phyloP scores from a whole-genome alignment of 2,113 vertebrate species.

The Eleginops maclovinus region DNA sequence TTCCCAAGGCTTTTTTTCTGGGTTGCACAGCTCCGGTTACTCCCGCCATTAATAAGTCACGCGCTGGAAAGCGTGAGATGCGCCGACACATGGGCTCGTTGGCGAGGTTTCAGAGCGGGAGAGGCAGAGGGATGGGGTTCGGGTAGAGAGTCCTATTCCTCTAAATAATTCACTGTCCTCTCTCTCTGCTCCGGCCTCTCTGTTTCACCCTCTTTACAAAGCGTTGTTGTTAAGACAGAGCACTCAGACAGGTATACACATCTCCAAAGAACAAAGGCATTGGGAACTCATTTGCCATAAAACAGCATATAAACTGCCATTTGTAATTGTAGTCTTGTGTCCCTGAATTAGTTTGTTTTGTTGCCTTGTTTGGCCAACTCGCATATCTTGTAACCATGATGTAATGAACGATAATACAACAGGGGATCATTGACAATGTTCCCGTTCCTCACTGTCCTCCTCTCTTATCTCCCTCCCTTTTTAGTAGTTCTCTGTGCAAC shows the following conservation, averaged over 20 bases:
- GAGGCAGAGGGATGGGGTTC: conserved; percentile 47
- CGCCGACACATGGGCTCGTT: conserved; percentile 58
- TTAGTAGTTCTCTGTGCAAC: conserved; percentile 15
- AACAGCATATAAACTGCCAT: not conserved
- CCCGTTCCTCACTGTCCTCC: not conserved
- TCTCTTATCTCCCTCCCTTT: not conserved
- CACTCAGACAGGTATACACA: not conserved
- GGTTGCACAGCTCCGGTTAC: conserved; percentile 74
- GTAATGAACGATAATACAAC: not conserved
- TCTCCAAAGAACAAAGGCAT: not conserved
- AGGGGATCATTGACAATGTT: not conserved
- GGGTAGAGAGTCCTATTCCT: conserved; percentile 68
- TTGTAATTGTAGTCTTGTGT: not conserved
- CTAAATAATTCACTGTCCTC: conserved; percentile 76
- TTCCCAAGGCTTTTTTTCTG: conserved; percentile 63
- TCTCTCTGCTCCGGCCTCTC: conserved; percentile 23
- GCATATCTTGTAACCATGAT: not conserved
- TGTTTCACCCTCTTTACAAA: conserved; percentile 10
- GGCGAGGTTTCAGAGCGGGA: conserved; percentile 60
- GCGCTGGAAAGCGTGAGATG: conserved; percentile 67
- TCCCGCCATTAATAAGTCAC: conserved; percentile 77
- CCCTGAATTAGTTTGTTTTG: not conserved
- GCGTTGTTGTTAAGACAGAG: conserved; percentile 6
- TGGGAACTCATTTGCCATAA: not conserved
- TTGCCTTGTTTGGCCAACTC: not conserved